A percentile compares a stretch with the other conserved stretches of the same genome.
Evolutionary conservation across 2,888 invertebrate genomes (phyloP).

Genomic region (Philonicus albiceps): DNA sequence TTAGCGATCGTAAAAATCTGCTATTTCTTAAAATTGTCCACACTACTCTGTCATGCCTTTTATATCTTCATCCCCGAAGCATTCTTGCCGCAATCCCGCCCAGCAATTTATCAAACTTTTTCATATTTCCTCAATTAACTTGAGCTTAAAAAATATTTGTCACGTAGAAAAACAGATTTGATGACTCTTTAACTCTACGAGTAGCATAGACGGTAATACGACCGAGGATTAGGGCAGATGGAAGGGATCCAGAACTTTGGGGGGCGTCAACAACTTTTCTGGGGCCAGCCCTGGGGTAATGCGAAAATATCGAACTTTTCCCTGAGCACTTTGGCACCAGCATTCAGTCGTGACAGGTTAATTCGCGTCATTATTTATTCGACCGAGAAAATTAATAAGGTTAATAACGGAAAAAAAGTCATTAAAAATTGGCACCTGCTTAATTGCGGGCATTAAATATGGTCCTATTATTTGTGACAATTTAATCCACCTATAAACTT

Average conservation of each 20-base stretch:
- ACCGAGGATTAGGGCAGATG: background rate
- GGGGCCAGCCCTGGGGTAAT: background rate
- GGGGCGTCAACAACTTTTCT: background rate
- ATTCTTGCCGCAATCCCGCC: background rate
- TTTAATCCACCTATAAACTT: background rate
- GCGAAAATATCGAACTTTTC: conserved; percentile 2
- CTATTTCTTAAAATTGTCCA: background rate
- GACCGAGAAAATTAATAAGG: background rate
- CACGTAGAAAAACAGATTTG: background rate
- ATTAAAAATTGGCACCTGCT: background rate
- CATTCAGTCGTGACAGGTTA: conserved; percentile 20
- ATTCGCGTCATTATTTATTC: conserved; percentile 27
- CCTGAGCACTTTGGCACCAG: background rate
- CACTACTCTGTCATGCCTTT: background rate
- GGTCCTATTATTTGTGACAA: background rate
- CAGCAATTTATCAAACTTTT: background rate
- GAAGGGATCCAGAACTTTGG: background rate
- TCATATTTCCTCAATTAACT: background rate
- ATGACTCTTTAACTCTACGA: background rate
- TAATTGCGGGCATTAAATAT: background rate
- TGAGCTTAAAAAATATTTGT: background rate
- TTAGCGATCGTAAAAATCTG: no score
- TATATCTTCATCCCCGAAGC: background rate
- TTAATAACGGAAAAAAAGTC: background rate
- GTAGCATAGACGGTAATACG: background rate